Percentiles rank a stretch among this genome's conserved stretches.
Conservation (phyloP, 2,797 vertebrate genomes). For the Sebastolobus altivelis region DNA sequence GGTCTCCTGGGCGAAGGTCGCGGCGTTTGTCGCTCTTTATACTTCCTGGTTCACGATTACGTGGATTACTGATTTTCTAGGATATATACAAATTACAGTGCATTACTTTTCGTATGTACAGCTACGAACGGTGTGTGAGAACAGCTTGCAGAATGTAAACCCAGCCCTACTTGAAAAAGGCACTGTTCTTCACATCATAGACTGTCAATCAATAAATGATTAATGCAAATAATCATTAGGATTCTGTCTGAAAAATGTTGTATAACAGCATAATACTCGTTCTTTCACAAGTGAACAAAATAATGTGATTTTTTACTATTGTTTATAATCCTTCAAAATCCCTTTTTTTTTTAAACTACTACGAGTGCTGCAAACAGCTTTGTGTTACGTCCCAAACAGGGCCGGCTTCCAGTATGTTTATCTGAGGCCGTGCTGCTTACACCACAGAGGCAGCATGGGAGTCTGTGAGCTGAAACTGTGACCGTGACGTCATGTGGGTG, state of each 20-base stretch:
- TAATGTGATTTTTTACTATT: constrained; percentile 7
- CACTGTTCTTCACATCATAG: background rate
- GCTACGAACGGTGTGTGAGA: too few relatives aligned
- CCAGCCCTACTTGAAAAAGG: background rate
- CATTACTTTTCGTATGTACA: too few relatives aligned
- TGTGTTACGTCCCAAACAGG: constrained; percentile 36
- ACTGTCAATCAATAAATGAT: background rate
- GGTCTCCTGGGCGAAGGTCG: too few relatives aligned
- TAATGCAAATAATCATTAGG: background rate
- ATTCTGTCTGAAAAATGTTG: background rate
- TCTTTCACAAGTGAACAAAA: background rate
- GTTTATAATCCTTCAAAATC: constrained; percentile 40
- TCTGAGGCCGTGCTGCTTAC: constrained; percentile 54
- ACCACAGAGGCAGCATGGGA: constrained; percentile 64
- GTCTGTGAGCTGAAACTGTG: constrained; percentile 71
- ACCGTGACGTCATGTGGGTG: constrained; percentile 76
- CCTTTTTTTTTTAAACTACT: constrained; percentile 18
- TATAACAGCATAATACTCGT: background rate
- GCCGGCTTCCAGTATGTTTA: constrained; percentile 59
- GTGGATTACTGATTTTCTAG: too few relatives aligned
- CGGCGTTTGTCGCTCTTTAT: too few relatives aligned
- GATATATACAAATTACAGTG: too few relatives aligned
- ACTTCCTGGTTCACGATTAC: too few relatives aligned
- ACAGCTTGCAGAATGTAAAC: background rate
- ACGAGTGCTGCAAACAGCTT: constrained; percentile 22